Base-by-base conservation (phyloP, 2,888 invertebrate genomes). In the Eupithecia vulgata region DNA sequence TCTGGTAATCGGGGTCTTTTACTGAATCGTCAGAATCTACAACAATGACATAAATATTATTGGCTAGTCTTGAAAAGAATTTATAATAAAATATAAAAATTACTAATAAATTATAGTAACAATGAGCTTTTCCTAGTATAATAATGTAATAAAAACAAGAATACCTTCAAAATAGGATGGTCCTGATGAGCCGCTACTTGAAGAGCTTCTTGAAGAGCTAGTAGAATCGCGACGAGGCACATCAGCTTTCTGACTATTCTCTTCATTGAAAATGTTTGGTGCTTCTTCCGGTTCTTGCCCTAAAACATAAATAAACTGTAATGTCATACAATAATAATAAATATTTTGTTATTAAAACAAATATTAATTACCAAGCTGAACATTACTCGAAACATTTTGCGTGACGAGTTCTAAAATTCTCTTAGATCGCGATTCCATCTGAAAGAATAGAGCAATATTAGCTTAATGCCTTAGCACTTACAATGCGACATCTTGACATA, bases 201-300 rank as follows among this genome's bases (percentile, higher is more conserved):
- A 34, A 7, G 6, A 7, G 37, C 37, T 37, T 7, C 37, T 37
- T 37, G 37, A 37, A 37, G 37, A 37, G 8, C 37, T 34, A 62
- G 62, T 35, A 62, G 62, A 62, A 34, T 62, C 62, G 35, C 62
- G 34, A 75, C 13, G 71, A 75, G 76, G 64, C 76, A 76, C 61
- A 73, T 65, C 61, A 78, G 76, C 59, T 74, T 78, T 76, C 76
- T 76, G 5, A 61, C 76, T 77, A 59, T 72, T 76, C 52, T 78
- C 76, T 67, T 72, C 69, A 37, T 72, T 78, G 62, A 78, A 78
- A 66, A 75, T 78, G 62, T 59, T 68, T 67, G 67, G 59, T 70
- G 70, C 67, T 73, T 62, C 62, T 62, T 62, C 34, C 62, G 62
- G 62, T 62, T 62, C 62, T 62, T 62, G 62, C 17, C 35, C 62